Conservation (phyloP, 2,888 invertebrate species). For the Ennomos erosarius region DNA sequence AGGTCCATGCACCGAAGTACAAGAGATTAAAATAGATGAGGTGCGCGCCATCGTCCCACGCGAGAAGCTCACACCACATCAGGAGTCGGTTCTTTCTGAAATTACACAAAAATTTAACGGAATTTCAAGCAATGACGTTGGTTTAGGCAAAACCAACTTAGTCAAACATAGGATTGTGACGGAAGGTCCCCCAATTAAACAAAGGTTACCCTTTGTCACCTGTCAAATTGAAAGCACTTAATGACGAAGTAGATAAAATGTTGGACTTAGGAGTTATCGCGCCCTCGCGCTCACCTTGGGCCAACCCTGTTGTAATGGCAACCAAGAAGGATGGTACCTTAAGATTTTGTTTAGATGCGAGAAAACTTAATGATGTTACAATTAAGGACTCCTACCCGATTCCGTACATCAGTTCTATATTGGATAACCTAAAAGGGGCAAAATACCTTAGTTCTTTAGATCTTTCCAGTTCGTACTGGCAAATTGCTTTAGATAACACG, state of each 20-base stretch:
- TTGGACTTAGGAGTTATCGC: not conserved
- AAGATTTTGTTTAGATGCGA: not conserved
- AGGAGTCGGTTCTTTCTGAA: not conserved
- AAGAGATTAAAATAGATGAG: not conserved
- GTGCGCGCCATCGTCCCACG: not conserved
- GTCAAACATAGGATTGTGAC: not conserved
- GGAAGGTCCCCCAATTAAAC: not conserved
- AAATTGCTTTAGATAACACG: no score
- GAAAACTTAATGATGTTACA: not conserved
- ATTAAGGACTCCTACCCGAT: not conserved
- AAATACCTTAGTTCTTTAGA: no score
- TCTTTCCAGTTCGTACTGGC: no score
- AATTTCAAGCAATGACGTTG: not conserved
- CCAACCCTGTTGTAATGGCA: not conserved
- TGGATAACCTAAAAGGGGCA: no score
- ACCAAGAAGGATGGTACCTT: not conserved
- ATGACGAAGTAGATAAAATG: not conserved
- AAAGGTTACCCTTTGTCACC: not conserved
- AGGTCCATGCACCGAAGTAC: not conserved
- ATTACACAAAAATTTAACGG: not conserved
- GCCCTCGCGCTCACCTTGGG: not conserved
- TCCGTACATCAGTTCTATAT: not conserved
- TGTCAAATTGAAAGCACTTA: not conserved
- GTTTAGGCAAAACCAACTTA: not conserved
- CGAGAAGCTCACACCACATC: not conserved